Base-by-base conservation (phyloP, 1,140 invertebrate genomes). In the Sycophaga agraensis region DNA sequence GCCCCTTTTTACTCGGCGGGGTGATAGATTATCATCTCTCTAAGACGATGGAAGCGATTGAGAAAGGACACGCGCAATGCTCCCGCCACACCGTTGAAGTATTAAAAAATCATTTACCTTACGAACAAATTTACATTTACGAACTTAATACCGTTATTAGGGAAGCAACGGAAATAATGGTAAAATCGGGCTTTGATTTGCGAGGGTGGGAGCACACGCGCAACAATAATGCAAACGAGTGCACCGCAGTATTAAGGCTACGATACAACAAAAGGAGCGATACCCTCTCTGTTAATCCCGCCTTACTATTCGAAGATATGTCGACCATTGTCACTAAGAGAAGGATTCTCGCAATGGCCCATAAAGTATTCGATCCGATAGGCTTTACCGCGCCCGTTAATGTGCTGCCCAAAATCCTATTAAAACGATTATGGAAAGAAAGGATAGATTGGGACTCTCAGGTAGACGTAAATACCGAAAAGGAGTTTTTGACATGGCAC, bases 351-450 rank as follows among this genome's bases (percentile, higher is more conserved):
- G 66, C 66, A n/a, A 55, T 62, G 9, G 49, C 70, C 6, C 66
- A 74, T 46, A 65, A 56, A 43, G 56, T 77, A 14, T 78, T 71
- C 54, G 73, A 77, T 66, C 73, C 69, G 7, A 67, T 78, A 1
- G 73, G 74, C n/a, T 68, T 75, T 45, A 57, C 69, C 6, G 22
- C 62, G 16, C 74, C 76, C n/a, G 59, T 69, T n/a, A 66, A 58
- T 6, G 21, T 73, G 8, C 54, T 59, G 24, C 66, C 70, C 5
- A 73, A 72, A 62, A 26, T 74, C 6, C 19, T 74, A 22, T 51
- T 74, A 17, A 68, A 74, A 65, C 49, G 65, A 59, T 53, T 69
- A 7, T 75, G 70, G 63, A 28, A 51, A 31, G 22, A 26, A 4
- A 71, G 68, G 34, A 1, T 59, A 3, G 45, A 56, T 37, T 76